phyloP scores from a whole-genome alignment of 2,113 vertebrate genomes.

The Bufo bufo region DNA sequence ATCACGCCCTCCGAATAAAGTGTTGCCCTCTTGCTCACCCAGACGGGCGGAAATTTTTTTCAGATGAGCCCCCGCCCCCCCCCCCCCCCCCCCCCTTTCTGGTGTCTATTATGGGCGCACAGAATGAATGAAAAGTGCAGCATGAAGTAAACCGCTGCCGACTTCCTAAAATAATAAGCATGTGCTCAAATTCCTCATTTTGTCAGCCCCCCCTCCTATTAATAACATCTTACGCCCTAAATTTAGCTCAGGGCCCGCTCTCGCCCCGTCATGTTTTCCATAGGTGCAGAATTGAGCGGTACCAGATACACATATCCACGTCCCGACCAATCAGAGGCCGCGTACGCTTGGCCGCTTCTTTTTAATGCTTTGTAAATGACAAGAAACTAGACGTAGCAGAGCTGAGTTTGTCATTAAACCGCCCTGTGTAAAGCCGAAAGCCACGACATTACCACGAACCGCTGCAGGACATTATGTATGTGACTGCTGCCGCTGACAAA shows the following conservation, averaged over 20 bases:
- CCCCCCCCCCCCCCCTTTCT: not conserved
- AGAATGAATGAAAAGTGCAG: constrained; percentile 39
- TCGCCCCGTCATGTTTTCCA: constrained; percentile 30
- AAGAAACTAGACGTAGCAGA: not conserved
- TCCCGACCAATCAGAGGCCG: not conserved
- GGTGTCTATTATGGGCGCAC: not conserved
- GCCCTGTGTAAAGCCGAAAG: not conserved
- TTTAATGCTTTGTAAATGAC: not conserved
- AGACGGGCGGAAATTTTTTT: not conserved
- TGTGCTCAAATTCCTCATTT: constrained; percentile 18
- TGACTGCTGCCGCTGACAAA: not conserved
- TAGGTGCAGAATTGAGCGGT: constrained; percentile 18
- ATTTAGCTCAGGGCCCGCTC: not conserved
- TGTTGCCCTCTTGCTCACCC: not conserved
- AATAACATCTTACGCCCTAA: constrained; percentile 19
- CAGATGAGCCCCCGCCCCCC: too few relatives aligned
- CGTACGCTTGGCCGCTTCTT: not conserved
- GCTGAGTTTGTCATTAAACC: not conserved
- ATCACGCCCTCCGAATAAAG: not conserved
- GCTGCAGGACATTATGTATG: not conserved
- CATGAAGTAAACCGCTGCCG: not conserved
- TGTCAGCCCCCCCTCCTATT: constrained; percentile 20
- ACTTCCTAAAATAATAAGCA: constrained; percentile 43
- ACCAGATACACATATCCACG: not conserved
- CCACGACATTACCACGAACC: too few relatives aligned